These are phyloP conservation scores for Catocala sponsa DNA, from an alignment of 2,888 invertebrate species.

Conservation along the genomic window DNA sequence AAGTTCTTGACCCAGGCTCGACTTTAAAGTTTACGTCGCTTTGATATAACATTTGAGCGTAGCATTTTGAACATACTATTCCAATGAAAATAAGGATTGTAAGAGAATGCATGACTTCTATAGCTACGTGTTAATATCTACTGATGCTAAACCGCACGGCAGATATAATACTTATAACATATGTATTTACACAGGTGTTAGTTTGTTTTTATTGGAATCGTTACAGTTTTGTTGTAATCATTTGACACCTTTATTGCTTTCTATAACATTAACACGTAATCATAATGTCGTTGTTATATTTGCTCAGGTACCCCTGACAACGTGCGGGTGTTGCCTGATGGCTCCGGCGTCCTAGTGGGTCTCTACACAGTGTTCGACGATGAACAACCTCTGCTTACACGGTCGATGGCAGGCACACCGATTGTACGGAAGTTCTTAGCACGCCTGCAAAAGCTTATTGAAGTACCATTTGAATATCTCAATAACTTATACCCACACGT, in stretches of 20 bases:
- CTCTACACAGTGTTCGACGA: slow-evolving; percentile 87
- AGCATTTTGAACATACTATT: slow-evolving; percentile 42
- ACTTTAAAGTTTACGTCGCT: slow-evolving; percentile 75
- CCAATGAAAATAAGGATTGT: slow-evolving; percentile 27
- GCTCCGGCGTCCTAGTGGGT: slow-evolving; percentile 90
- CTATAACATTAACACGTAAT: slow-evolving; percentile 4
- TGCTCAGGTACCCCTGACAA: slow-evolving; percentile 90
- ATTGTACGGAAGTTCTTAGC: slow-evolving; percentile 89
- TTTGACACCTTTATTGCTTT: neutral
- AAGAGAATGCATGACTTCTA: slow-evolving; percentile 27
- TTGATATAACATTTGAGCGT: slow-evolving; percentile 62
- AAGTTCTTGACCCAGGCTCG: slow-evolving; percentile 73
- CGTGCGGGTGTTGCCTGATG: slow-evolving; percentile 83
- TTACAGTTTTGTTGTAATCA: neutral
- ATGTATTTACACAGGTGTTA: slow-evolving; percentile 49
- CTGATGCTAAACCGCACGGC: slow-evolving; percentile 9
- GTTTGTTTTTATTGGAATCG: neutral
- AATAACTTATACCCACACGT: slow-evolving; percentile 90
- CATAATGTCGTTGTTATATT: neutral
- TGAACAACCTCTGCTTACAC: slow-evolving; percentile 86
- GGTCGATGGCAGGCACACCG: slow-evolving; percentile 89
- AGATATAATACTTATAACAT: slow-evolving; percentile 4
- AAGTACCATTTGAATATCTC: slow-evolving; percentile 89
- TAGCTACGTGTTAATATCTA: slow-evolving; percentile 5
- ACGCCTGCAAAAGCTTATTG: slow-evolving; percentile 87